Conservation (phyloP, 2,888 invertebrate genomes). For the Parascotia fuliginaria region DNA sequence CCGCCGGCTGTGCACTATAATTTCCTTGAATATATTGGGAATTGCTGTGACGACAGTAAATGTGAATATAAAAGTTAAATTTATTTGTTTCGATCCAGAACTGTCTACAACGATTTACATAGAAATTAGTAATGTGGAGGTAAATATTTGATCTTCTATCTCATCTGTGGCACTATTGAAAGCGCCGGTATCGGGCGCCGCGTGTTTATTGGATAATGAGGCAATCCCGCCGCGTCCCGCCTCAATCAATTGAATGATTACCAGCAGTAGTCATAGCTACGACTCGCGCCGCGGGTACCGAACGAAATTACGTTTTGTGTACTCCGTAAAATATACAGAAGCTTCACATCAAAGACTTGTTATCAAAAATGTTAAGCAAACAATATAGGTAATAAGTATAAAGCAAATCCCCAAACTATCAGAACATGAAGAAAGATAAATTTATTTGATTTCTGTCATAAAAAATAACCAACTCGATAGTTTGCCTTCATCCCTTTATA, state of each 20-base stretch:
- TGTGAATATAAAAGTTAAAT: neutral
- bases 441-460: no score
- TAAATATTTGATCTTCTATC: conserved; percentile 36
- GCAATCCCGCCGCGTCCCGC: conserved; percentile 65
- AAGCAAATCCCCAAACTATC: no score
- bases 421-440: no score
- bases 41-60: conserved; percentile 27
- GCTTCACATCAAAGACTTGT: no score
- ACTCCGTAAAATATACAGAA: no score
- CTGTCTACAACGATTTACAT: neutral
- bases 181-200: conserved; percentile 54
- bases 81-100: neutral
- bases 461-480: no score
- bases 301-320: no score
- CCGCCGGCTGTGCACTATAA: conserved; percentile 7
- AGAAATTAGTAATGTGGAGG: conserved; percentile 20
- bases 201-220: conserved; percentile 76
- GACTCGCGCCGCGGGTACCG: conserved; percentile 23
- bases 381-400: no score
- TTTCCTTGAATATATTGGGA: conserved; percentile 26
- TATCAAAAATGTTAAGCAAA: no score
- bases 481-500: no score
- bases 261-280: conserved; percentile 65
- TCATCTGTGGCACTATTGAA: conserved; percentile 48
- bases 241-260: conserved; percentile 76